Percentiles rank a stretch among this genome's conserved stretches.
These are phyloP conservation scores for Nephrotoma flavescens DNA, from an alignment of 2,888 invertebrate genomes.

Conservation along the genomic window DNA sequence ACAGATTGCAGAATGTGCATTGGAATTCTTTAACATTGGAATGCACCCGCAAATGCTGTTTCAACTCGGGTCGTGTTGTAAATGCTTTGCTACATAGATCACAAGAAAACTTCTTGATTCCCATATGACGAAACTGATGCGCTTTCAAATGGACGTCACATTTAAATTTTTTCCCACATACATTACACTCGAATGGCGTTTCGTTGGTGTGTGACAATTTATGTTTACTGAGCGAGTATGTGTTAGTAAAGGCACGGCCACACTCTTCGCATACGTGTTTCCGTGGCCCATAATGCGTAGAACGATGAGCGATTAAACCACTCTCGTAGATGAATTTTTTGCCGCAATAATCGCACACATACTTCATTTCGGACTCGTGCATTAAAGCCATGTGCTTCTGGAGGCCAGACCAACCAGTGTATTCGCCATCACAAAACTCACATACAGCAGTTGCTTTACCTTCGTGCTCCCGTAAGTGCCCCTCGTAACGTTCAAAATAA, in stretches of 20 bases:
- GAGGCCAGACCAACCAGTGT: neutral
- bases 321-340: conserved; percentile 3
- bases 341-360: neutral
- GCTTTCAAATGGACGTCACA: neutral
- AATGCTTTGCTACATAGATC: neutral
- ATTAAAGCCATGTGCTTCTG: neutral
- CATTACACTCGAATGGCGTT: conserved; percentile 1
- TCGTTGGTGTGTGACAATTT: neutral
- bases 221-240: neutral
- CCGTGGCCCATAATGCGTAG: neutral
- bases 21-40: neutral
- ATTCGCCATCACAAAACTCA: conserved; percentile 2
- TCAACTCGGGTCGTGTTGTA: neutral
- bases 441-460: conserved; percentile 1
- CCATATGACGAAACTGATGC: neutral
- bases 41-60: neutral
- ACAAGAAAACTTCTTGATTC: neutral
- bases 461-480: conserved; percentile 2
- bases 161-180: conserved; percentile 1
- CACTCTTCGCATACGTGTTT: neutral
- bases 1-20: neutral
- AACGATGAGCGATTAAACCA: neutral
- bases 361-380: conserved; percentile 2
- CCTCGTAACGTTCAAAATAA: neutral
- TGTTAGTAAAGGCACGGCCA: neutral